phyloP scores from a whole-genome alignment of 2,113 vertebrate species.

The Hydrochoerus hydrochaeris region DNA sequence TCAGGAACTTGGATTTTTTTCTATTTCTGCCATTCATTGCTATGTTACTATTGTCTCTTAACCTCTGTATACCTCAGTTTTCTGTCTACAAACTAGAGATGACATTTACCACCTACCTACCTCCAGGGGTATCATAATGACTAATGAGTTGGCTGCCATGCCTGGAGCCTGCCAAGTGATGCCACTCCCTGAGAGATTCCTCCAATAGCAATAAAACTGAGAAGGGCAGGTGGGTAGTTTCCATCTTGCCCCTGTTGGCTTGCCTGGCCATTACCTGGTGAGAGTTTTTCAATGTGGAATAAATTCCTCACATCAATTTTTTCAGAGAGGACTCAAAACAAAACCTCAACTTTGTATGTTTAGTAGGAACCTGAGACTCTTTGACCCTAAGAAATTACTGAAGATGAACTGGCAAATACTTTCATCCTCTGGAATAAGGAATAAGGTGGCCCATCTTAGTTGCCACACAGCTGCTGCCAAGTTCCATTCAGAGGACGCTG shows the following conservation, averaged over 20 bases:
- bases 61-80: slow-evolving; percentile 79
- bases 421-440: background rate
- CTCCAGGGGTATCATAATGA: slow-evolving; percentile 82
- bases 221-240: background rate
- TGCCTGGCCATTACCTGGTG: background rate
- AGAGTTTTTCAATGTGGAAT: slow-evolving; percentile 8
- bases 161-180: background rate
- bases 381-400: slow-evolving; percentile 1
- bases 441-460: background rate
- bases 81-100: slow-evolving; percentile 78
- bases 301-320: background rate
- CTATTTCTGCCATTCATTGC: slow-evolving; percentile 75
- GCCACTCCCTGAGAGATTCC: background rate
- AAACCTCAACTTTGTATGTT: background rate
- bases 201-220: background rate
- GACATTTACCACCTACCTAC: slow-evolving; percentile 78
- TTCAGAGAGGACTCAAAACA: slow-evolving; percentile 35
- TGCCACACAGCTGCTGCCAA: background rate
- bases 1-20: slow-evolving; percentile 76
- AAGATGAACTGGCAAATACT: background rate
- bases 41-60: slow-evolving; percentile 64
- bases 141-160: slow-evolving; percentile 53
- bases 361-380: slow-evolving; percentile 34
- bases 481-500: background rate
- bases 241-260: background rate